Conservation (phyloP, 2,888 invertebrate species). For the Caenorhabditis macrosperma region DNA sequence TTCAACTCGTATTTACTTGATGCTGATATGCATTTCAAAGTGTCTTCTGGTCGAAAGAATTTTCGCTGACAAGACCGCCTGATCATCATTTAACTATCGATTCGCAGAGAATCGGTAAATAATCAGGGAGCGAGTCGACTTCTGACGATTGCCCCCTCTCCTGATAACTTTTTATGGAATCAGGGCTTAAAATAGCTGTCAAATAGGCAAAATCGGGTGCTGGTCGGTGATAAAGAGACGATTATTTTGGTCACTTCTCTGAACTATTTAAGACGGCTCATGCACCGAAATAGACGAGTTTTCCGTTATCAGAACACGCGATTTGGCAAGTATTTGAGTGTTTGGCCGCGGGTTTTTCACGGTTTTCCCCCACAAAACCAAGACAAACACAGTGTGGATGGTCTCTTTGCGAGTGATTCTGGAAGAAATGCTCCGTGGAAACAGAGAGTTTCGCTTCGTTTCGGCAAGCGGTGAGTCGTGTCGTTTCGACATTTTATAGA, state of each 20-base stretch:
- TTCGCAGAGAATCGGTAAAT: background rate
- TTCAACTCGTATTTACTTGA: background rate
- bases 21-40: conserved; percentile 1
- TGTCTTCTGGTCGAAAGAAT: background rate
- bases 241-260: conserved; percentile 37
- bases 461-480: background rate
- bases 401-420: background rate
- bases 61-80: background rate
- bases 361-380: background rate
- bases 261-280: conserved; percentile 8
- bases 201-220: conserved; percentile 16
- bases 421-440: background rate
- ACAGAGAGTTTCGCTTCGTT: background rate
- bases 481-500: conserved; percentile 8
- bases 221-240: conserved; percentile 19
- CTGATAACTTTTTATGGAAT: conserved; percentile 23
- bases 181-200: conserved; percentile 23
- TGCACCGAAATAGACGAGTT: conserved; percentile 8
- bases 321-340: background rate
- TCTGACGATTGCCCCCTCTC: background rate
- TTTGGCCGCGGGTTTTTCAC: background rate
- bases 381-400: background rate
- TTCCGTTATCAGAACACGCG: background rate
- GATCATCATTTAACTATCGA: background rate
- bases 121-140: conserved; percentile 6